Percentiles rank a stretch among this genome's conserved stretches.
phyloP scores from a whole-genome alignment of 2,113 vertebrate species.

The Sorex fumeus region DNA sequence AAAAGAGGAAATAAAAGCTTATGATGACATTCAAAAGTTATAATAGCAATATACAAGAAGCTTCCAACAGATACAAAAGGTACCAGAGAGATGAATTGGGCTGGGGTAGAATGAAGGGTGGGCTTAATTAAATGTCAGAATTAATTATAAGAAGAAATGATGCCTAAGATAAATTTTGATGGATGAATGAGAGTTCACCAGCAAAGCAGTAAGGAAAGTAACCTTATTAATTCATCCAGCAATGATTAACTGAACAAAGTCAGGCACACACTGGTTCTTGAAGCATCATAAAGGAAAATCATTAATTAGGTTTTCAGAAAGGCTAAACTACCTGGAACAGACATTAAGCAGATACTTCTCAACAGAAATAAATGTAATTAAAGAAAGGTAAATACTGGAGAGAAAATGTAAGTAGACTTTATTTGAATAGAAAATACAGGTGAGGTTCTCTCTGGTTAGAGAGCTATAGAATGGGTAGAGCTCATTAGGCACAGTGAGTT shows the following conservation, averaged over 20 bases:
- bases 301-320: background rate
- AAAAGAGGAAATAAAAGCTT: background rate
- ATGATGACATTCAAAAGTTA: background rate
- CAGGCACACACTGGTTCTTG: background rate
- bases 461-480: too few species aligned
- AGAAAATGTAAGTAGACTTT: background rate
- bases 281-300: background rate
- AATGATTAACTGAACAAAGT: background rate
- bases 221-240: background rate
- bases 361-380: background rate
- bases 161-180: background rate
- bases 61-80: background rate
- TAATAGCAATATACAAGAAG: background rate
- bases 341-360: background rate
- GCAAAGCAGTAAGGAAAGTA: background rate
- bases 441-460: background rate
- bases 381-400: background rate
- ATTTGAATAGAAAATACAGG: background rate
- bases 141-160: background rate
- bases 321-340: background rate
- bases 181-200: background rate
- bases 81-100: background rate
- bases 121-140: background rate
- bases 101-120: rapidly evolving
- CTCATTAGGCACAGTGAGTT: background rate